These are phyloP conservation scores for Dryococelus australis DNA, from an alignment of 2,888 invertebrate species.

Conservation along the genomic window DNA sequence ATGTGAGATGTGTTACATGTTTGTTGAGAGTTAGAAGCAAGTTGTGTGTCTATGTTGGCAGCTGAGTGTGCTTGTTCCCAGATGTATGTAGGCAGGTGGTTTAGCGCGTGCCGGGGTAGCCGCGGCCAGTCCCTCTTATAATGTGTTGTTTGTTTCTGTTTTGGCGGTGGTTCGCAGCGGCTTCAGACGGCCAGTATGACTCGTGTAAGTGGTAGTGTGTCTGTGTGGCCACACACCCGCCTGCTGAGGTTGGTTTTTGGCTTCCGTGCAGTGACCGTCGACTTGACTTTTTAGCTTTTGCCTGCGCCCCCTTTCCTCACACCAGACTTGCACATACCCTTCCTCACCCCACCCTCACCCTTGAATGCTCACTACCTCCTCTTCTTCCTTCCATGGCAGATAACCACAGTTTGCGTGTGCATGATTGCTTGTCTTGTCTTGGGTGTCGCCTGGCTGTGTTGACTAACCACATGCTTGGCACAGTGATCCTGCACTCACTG, in stretches of 20 bases:
- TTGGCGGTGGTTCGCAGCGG: constrained; percentile 56
- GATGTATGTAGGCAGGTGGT: constrained; percentile 3
- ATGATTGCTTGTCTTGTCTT: background rate
- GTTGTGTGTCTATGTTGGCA: background rate
- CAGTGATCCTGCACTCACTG: too few species aligned
- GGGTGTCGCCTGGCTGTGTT: background rate
- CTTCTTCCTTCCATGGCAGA: background rate
- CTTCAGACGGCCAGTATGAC: constrained; percentile 59
- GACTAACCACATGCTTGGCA: background rate
- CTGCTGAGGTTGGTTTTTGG: constrained; percentile 41
- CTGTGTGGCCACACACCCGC: constrained; percentile 26
- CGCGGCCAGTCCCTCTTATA: background rate
- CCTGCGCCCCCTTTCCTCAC: too few species aligned
- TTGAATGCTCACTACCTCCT: background rate
- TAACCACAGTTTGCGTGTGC: background rate
- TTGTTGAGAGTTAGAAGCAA: background rate
- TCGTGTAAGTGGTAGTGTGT: constrained; percentile 60
- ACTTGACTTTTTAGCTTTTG: background rate
- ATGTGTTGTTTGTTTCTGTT: constrained; percentile 52
- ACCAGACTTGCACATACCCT: too few species aligned
- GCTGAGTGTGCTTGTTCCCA: constrained; percentile 1
- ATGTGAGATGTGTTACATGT: too few species aligned
- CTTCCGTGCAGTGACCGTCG: constrained; percentile 32
- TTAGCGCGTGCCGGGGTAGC: background rate
- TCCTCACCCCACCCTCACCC: background rate